phyloP scores from a whole-genome alignment of 2,888 invertebrate genomes.

The Andrena trimmerana region DNA sequence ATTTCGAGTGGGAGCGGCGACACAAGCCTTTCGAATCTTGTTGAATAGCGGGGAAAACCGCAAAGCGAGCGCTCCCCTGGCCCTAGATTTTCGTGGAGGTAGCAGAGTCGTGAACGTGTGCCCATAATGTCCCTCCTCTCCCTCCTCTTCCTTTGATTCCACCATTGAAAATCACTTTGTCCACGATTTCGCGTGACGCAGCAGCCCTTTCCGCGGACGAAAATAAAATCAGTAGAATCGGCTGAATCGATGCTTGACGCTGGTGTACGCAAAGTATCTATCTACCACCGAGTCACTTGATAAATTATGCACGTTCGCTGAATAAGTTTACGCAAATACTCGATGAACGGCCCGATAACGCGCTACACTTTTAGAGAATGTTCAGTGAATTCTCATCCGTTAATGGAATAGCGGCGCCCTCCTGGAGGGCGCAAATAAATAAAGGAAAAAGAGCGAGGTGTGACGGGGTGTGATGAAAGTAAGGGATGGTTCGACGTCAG shows the following conservation, averaged over 20 bases:
- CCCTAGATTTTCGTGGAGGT: not conserved
- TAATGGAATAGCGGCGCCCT: not conserved
- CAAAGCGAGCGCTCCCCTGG: not conserved
- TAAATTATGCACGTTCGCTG: not conserved
- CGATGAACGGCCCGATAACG: not conserved
- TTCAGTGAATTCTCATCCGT: not conserved
- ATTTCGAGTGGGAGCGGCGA: not conserved
- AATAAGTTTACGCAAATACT: not conserved
- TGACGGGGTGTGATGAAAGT: not conserved
- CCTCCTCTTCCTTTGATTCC: not conserved
- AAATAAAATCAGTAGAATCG: not conserved
- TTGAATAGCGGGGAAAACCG: not conserved
- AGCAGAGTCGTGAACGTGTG: not conserved
- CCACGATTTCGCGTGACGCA: not conserved
- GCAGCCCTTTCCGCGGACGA: not conserved
- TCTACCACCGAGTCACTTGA: not conserved
- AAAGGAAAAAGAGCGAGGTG: not conserved
- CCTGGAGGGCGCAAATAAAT: not conserved
- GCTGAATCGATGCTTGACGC: not conserved
- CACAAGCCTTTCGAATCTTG: not conserved
- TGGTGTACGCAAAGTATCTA: not conserved
- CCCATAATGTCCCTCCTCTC: not conserved
- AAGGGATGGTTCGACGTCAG: not conserved
- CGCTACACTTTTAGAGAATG: not conserved
- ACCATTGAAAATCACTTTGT: constrained; percentile 17